A percentile compares a stretch with the other conserved stretches of the same genome.
Evolutionary conservation across 2,888 invertebrate species (phyloP).

Genomic region (Lasioglossum villosulum): DNA sequence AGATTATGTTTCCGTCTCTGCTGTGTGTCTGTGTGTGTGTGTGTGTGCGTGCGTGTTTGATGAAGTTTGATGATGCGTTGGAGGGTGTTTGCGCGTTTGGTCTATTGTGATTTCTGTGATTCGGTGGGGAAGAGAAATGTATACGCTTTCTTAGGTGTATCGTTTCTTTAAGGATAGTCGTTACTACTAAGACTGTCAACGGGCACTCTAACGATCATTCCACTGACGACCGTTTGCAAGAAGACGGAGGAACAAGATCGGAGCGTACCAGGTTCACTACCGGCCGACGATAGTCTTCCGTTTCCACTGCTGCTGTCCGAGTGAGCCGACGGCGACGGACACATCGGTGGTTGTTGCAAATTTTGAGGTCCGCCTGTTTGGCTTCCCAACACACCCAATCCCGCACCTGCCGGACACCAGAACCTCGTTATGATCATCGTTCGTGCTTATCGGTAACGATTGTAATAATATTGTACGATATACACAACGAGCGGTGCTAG

Average conservation of each 20-base stretch:
- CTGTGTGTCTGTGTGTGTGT: neutral
- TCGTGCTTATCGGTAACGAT: neutral
- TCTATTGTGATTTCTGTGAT: slow-evolving; percentile 1
- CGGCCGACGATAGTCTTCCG: slow-evolving; percentile 92
- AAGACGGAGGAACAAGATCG: slow-evolving; percentile 69
- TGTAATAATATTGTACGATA: neutral
- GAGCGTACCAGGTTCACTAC: slow-evolving; percentile 88
- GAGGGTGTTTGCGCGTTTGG: slow-evolving; percentile 3
- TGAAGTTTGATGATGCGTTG: neutral
- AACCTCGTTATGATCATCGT: slow-evolving; percentile 49
- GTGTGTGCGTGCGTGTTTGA: neutral
- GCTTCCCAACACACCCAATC: slow-evolving; percentile 82
- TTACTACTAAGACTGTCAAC: slow-evolving; percentile 41
- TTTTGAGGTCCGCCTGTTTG: slow-evolving; percentile 83
- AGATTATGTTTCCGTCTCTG: neutral
- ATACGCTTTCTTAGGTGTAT: slow-evolving; percentile 20
- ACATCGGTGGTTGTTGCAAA: slow-evolving; percentile 87
- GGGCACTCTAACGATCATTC: slow-evolving; percentile 61
- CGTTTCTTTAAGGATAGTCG: slow-evolving; percentile 8
- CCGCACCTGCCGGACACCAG: slow-evolving; percentile 79
- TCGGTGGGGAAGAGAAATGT: slow-evolving; percentile 13
- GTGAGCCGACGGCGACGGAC: slow-evolving; percentile 94
- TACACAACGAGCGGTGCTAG: neutral
- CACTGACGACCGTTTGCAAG: slow-evolving; percentile 68
- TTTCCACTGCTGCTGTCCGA: slow-evolving; percentile 94